Conservation (phyloP, 1,140 invertebrate genomes). For the Geopemphigus sp. region DNA sequence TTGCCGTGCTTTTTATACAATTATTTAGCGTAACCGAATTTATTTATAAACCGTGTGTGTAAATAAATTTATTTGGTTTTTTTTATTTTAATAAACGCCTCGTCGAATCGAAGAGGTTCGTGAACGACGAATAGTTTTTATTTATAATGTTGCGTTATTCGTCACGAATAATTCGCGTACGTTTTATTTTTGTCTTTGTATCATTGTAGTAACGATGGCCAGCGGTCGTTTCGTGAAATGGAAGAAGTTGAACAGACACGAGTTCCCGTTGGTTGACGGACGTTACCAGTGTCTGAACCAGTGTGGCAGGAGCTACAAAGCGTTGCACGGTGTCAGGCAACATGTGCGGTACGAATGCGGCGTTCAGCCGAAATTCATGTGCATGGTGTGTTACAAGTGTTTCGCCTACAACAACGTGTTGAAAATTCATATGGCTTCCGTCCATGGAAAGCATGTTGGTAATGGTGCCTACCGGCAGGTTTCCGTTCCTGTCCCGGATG, state of each 20-base stretch:
- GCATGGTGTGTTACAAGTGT: conserved; percentile 55
- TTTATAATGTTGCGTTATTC: too few relatives aligned
- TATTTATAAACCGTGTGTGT: too few relatives aligned
- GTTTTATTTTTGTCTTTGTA: neutral
- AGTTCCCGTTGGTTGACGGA: neutral
- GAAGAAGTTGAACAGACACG: neutral
- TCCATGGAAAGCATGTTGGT: conserved; percentile 13
- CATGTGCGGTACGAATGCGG: conserved; percentile 60
- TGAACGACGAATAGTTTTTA: too few relatives aligned
- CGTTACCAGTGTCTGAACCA: conserved; percentile 12
- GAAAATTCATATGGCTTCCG: conserved; percentile 32
- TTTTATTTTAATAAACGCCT: too few relatives aligned
- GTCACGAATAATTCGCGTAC: neutral
- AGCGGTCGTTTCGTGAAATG: neutral
- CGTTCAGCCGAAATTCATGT: conserved; percentile 61
- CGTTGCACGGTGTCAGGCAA: conserved; percentile 58
- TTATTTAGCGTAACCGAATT: too few relatives aligned
- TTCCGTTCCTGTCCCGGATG: too few relatives aligned
- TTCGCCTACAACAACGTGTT: conserved; percentile 29
- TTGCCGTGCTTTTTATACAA: too few relatives aligned
- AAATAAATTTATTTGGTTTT: too few relatives aligned
- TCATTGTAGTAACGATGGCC: too few relatives aligned
- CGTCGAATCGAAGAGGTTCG: too few relatives aligned
- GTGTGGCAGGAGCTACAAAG: conserved; percentile 52
- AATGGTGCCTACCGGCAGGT: too few relatives aligned